These are phyloP conservation scores for Nomada ferruginata DNA, from an alignment of 2,888 invertebrate genomes.

Conservation along the genomic window DNA sequence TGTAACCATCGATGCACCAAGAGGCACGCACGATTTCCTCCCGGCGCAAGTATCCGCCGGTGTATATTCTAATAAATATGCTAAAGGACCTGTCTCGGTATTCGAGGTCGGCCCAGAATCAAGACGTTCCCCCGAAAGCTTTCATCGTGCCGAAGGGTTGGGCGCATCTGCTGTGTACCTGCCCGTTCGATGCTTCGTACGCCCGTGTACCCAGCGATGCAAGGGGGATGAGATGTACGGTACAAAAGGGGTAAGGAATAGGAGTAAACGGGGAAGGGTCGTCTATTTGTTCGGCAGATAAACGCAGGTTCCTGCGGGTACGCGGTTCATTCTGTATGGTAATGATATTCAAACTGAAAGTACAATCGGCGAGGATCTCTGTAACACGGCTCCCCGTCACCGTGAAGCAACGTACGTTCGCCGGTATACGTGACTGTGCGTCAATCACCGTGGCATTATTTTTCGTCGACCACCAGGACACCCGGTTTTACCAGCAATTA, in stretches of 20 bases:
- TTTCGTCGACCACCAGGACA: constrained; percentile 29
- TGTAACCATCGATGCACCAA: constrained; percentile 35
- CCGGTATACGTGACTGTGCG: constrained; percentile 35
- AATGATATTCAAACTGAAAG: constrained; percentile 67
- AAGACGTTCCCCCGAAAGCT: constrained; percentile 60
- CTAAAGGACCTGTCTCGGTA: constrained; percentile 39
- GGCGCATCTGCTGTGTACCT: constrained; percentile 70
- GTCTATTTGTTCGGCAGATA: constrained; percentile 54
- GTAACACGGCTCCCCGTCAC: background rate
- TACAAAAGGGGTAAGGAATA: constrained; percentile 52
- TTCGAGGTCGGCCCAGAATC: constrained; percentile 48
- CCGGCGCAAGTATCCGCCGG: constrained; percentile 30
- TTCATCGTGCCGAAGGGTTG: constrained; percentile 49
- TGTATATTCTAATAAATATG: constrained; percentile 38
- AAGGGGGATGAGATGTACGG: background rate
- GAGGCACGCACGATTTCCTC: constrained; percentile 29
- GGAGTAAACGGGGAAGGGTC: constrained; percentile 55
- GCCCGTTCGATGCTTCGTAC: constrained; percentile 63
- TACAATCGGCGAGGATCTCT: constrained; percentile 30
- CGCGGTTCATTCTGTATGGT: constrained; percentile 63
- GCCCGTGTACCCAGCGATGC: constrained; percentile 2
- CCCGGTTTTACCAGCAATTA: constrained; percentile 53
- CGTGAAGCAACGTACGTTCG: constrained; percentile 10
- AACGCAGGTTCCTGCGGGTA: constrained; percentile 44
- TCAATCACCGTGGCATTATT: constrained; percentile 44